Evolutionary conservation across 2,113 vertebrate species (phyloP), one percentile per base, ranked within the genome.

Genomic region (Empidonax traillii): DNA sequence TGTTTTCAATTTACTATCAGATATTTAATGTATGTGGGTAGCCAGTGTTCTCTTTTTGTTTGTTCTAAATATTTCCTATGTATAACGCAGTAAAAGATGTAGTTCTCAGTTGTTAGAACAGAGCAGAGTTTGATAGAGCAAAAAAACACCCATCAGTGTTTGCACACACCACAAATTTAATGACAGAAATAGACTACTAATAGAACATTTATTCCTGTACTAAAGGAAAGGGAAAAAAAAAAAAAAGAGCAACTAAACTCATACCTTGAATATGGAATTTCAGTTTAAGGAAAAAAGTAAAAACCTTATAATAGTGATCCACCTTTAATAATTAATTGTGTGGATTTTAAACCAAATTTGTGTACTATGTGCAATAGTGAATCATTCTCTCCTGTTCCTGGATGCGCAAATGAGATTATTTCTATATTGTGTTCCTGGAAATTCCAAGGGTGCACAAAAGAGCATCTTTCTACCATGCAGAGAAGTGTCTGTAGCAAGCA

Each of bases 1-100:
- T 91, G 19, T 94, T 90, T 96, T 94, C 75, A 75, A 31, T 91
- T 93, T 79, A 28, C 39, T 79, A 24, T 69, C 51, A 81, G 59
- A 47, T 88, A 75, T 51, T 88, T 90, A 80, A 71, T 92, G 33
- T 43, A 35, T 3, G 8, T 80, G 53, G 63, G 72, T 77, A 95
- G 63, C 30, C 68, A 71, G 41, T 71, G 35, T 84, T 90, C 39
- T 80, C 67, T 76, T 86, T 83, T 66, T 83, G 28, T 79, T 93
- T 86, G 46, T 81, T 93, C 66, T 85, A 52, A 96, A 62, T 95
- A 74, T 89, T 86, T 89, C 44, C 17, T 94, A 5, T 56, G 59
- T 92, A 61, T 84, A 81, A 67, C 84, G 63, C 55, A 59, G 47
- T 66, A 43, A 68, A 73, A 92, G 37, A 63, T 53, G 55, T 65